Evolutionary conservation across 2,888 invertebrate genomes (phyloP).

Genomic region (Tinea pellionella): DNA sequence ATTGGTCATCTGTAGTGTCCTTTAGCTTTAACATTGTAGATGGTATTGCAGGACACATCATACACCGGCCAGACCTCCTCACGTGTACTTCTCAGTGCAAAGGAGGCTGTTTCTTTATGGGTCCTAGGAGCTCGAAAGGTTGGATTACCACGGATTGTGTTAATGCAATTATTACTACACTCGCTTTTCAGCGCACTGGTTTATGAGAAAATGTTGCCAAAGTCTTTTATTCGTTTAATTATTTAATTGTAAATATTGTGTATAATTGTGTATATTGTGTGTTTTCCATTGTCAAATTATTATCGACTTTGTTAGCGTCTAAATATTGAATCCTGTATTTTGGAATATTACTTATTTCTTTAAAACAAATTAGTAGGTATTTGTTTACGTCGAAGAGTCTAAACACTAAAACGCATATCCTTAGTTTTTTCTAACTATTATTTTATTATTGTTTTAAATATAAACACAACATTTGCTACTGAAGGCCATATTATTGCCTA

Average conservation of each 20-base stretch:
- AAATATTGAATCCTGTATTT: too few species aligned
- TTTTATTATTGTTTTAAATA: too few species aligned
- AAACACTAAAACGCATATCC: too few species aligned
- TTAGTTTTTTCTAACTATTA: neutral
- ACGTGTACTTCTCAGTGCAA: slow-evolving; percentile 88
- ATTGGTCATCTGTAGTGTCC: neutral
- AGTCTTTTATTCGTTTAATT: slow-evolving; percentile 13
- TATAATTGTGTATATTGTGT: too few species aligned
- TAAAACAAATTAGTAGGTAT: too few species aligned
- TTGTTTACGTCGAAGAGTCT: too few species aligned
- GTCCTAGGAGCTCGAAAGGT: slow-evolving; percentile 94
- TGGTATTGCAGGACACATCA: slow-evolving; percentile 77
- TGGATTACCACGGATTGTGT: slow-evolving; percentile 43
- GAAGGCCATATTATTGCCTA: too few species aligned
- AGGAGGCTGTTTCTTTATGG: slow-evolving; percentile 95
- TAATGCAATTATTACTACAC: neutral
- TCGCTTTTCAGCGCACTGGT: slow-evolving; percentile 27
- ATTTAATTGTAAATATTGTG: too few species aligned
- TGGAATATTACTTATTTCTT: too few species aligned
- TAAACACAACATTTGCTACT: too few species aligned
- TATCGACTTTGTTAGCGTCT: too few species aligned
- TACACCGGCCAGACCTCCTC: slow-evolving; percentile 74
- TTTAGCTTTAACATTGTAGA: slow-evolving; percentile 55
- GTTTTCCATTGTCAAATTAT: too few species aligned
- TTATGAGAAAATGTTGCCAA: slow-evolving; percentile 22